Evolutionary conservation across 2,113 vertebrate genomes (phyloP).

Genomic region (Gallinago media): DNA sequence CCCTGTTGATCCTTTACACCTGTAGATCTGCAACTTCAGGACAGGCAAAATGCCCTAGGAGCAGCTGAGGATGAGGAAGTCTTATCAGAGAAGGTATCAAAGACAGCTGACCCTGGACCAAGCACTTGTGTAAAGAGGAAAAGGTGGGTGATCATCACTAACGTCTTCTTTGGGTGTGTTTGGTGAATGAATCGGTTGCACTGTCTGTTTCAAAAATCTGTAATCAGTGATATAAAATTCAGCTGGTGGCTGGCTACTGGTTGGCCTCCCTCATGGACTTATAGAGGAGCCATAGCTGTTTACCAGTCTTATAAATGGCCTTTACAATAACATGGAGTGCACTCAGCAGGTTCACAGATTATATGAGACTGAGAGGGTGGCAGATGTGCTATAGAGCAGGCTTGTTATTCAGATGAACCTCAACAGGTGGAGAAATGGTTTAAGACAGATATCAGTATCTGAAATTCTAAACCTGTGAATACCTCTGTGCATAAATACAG

Average conservation of each 20-base stretch:
- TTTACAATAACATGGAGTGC: neutral
- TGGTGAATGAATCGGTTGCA: neutral
- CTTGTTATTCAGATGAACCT: neutral
- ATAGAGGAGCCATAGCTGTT: neutral
- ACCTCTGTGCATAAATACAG: neutral
- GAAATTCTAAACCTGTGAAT: neutral
- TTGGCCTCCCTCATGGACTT: neutral
- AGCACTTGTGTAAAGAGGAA: neutral
- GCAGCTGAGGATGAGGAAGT: neutral
- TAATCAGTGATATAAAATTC: neutral
- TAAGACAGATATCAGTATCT: neutral
- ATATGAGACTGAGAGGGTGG: neutral
- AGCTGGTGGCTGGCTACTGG: neutral
- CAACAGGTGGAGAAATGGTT: neutral
- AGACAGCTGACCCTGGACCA: neutral
- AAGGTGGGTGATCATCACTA: neutral
- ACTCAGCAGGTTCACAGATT: neutral
- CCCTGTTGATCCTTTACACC: neutral
- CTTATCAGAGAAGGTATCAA: neutral
- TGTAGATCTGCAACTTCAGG: neutral
- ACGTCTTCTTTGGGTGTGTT: too few relatives aligned
- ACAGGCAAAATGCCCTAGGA: neutral
- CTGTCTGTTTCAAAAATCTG: neutral
- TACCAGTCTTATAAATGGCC: neutral
- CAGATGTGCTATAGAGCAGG: neutral